Percentiles rank a stretch among this genome's conserved stretches.
These are phyloP conservation scores for Hirundichthys speculiger DNA, from an alignment of 2,113 vertebrate genomes.

Conservation along the genomic window DNA sequence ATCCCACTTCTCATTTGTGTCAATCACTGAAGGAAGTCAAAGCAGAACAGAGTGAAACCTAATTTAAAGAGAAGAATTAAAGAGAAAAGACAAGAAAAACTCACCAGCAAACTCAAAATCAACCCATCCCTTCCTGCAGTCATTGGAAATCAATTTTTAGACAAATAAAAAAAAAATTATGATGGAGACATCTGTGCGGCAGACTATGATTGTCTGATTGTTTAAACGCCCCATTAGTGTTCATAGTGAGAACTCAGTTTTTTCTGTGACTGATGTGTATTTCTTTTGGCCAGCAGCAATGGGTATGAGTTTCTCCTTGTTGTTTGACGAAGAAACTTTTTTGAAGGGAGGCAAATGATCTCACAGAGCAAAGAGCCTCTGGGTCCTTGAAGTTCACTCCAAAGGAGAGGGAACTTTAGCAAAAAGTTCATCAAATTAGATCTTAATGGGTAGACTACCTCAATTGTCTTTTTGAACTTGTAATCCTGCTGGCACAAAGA, in stretches of 20 bases:
- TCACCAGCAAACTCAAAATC: constrained; percentile 25
- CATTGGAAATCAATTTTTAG: constrained; percentile 22
- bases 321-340: too few species aligned
- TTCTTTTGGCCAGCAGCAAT: constrained; percentile 60
- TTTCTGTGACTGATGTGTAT: constrained; percentile 54
- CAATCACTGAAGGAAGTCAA: constrained; percentile 35
- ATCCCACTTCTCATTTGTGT: constrained; percentile 39
- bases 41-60: constrained; percentile 11
- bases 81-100: constrained; percentile 7
- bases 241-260: constrained; percentile 42
- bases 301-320: constrained; percentile 45
- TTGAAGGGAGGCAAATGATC: constrained; percentile 48
- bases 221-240: constrained; percentile 57
- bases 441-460: constrained; percentile 24
- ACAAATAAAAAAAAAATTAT: background rate
- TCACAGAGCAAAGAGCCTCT: constrained; percentile 43
- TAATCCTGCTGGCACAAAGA: constrained; percentile 18
- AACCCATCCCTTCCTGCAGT: constrained; percentile 33
- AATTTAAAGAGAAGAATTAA: constrained; percentile 35
- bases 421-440: constrained; percentile 11
- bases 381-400: constrained; percentile 37
- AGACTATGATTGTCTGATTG: constrained; percentile 51
- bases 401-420: constrained; percentile 1
- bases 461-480: constrained; percentile 16
- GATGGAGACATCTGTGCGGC: constrained; percentile 20